Base-by-base conservation (phyloP, 2,797 vertebrate species). In the Telmatherina bonti region DNA sequence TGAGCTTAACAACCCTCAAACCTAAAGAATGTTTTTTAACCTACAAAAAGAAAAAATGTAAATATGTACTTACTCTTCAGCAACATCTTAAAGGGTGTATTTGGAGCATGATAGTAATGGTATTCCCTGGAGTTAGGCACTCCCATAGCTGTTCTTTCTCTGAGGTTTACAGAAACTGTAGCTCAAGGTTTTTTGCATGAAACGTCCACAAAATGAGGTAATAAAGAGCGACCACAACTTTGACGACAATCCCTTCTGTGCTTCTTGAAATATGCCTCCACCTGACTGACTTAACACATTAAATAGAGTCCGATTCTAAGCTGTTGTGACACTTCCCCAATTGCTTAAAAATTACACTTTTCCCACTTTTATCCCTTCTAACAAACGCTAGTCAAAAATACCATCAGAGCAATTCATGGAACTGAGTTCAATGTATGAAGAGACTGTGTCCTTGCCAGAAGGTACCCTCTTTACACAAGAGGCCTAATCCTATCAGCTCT, bases 91-190 rank as follows among this genome's bases (percentile, higher is more conserved):
- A 91, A 85, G 1, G 91, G 67, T 62, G 87, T 53, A 67, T 86
- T 82, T 69, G 88, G 80, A 72, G 76, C 43, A 0, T 92, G 89
- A 68, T 91, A 84, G 76, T 91, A 92, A 74, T 59, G 86, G 83
- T 87, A 92, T 84, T 93, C 91, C 79, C 93, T 93, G 31, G 94
- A 95, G 87, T 93, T 94, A 49, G 92, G 86, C 43, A 94, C 94
- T 85, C 94, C 94, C 94, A 94, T 95, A 12, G 65, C 35, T 81
- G 72, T 24, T 77, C 27, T 70, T 45, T 76, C 10, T 53, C 75
- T 47, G 24, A 55, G 20, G 10, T 51, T 65, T 62, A 74, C 58
- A 70, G 59, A 26, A 7, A 75, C 62, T 73, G 59, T 27, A 9
- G 80, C 20, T 76, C 66, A 76, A 67, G 75, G 58, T 24, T 45